Evolutionary conservation across 2,113 vertebrate genomes (phyloP), one percentile per base, ranked within the genome.

Genomic region (Syngnathoides biaculeatus): DNA sequence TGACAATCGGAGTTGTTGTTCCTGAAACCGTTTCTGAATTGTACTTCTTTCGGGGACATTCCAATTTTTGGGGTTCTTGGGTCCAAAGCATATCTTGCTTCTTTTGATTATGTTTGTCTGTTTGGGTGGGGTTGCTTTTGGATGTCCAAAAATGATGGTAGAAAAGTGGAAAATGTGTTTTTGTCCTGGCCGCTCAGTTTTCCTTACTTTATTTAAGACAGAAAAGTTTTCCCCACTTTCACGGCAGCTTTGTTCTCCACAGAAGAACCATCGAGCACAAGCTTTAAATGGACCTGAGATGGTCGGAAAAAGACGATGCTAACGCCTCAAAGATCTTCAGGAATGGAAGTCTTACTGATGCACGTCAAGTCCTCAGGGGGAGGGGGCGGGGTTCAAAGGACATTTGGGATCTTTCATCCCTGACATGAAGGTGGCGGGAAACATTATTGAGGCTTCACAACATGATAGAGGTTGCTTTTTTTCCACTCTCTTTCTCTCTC

Each of bases 331-430:
- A 83, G 77, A 72, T 81, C 79, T 87, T 86, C 73, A 79, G 84
- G 78, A 85, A 87, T 82, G 79, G 83, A 88, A 85, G 87, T 84
- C 83, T 89, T 88, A 84, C 81, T 80, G 88, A 88, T 87, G 85
- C 83, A 87, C 82, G 78, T 88, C 75, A 84, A 84, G 79, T 87
- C 90, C 84, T 88, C 52, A 2, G 57, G 57, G 52, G 56, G 17
- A 1, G 27, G 17, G 56, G 58, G 56, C 79, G 88, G 84, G 86
- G 71, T 82, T 87, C 85, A 88, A 87, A 90, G 83, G 89, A 87
- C 84, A 76, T 86, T 85, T 82, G 69, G 80, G 72, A 69, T 58
- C 82, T 92, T 89, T 90, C 78, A 88, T 89, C 84, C 74, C 75
- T 80, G 83, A 88, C 87, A 89, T 89, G 83, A 89, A 91, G 86